Evolutionary conservation across 1,140 invertebrate species (phyloP), one percentile per base, ranked within the genome.

Genomic region (Acromyrmex echinatior): DNA sequence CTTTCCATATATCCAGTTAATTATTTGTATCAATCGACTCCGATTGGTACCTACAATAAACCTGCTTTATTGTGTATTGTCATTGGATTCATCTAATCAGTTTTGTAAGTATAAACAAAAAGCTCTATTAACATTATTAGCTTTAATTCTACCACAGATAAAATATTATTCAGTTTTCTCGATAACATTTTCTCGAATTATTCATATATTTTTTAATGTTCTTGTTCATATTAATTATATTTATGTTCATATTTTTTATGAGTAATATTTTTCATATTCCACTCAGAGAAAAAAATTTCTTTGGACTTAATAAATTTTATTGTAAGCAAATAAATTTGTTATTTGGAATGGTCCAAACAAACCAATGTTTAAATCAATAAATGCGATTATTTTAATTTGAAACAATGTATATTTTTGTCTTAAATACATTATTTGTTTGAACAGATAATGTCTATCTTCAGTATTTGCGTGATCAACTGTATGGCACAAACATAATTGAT

Each of bases 21-120:
- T 96, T 21, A 90, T 92, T 14, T 95, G 95, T 66, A 94, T 96
- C 28, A 95, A 96, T 90, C 92, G 92, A 89, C 86, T 94, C 3
- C 85, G 95, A 56, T 79, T 92, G 63, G 91, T 88, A 28, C 94
- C 95, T 62, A 96, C 91, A 18, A 92, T 92, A 73, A 95, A 95
- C 92, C 88, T 97, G 45, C 94, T 97, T 2, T 97, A 97, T 94
- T 97, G 97, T 28, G 94, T 98, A 7, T 93, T 98, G 28, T 95
- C 96, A 4, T 92, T 98, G 35, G 97, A 98, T 94, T 97, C 97
- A 3, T 92, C 94, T 60, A 95, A 86, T 60, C 88, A 96, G 90
- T 97, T 97, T 93, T 96, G 97, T 97, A 93, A 96, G 96, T 94
- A 71, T 51, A 58, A 18, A 31, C 49, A 77, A 78, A 49, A 53